Base-by-base conservation (phyloP, 2,113 vertebrate species). In the Peromyscus maniculatus region DNA sequence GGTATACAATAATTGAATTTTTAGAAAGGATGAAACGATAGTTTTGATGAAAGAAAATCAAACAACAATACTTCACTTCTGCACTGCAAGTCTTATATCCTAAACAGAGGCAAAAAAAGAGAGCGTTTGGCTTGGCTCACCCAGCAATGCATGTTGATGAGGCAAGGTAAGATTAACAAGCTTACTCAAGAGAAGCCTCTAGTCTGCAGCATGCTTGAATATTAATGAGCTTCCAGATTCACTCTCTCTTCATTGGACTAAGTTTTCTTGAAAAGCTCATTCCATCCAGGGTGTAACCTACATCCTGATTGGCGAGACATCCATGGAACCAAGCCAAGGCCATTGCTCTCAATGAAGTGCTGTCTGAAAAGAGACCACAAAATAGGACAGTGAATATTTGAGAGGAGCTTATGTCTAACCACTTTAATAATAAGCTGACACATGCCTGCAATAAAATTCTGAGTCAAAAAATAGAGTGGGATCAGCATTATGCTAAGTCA, bases 401-500 rank as follows among this genome's bases (percentile, higher is more conserved):
- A 96, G 89, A 94, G 71, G 66, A 57, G 84, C 95, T 98, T 97
- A 97, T 97, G 91, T 94, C 83, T 83, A 97, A 97, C 59, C 28
- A 92, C 87, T 94, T 89, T 33, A 95, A 80, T 64, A 96, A 97
- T 95, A 97, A 98, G 95, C 93, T 97, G 97, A 97, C 95, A 96
- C 74, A 96, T 49, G 93, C 83, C 84, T 13, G 15, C 79, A 96
- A 49, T 86, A 97, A 93, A 96, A 95, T 89, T 96, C 64, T 88
- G 71, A 94, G 86, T 93, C 57, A 66, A 95, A 98, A 98, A 97
- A 98, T 72, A 92, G 87, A 96, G 93, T 96, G 79, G 80, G 77
- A 93, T 97, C 94, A 96, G 97, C 97, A 95, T 96, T 97, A 96
- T 96, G 93, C 78, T 91, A 98, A 97, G 89, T 92, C 87, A 96